Base-by-base conservation (phyloP, 1,140 invertebrate species). In the Psix sp. region DNA sequence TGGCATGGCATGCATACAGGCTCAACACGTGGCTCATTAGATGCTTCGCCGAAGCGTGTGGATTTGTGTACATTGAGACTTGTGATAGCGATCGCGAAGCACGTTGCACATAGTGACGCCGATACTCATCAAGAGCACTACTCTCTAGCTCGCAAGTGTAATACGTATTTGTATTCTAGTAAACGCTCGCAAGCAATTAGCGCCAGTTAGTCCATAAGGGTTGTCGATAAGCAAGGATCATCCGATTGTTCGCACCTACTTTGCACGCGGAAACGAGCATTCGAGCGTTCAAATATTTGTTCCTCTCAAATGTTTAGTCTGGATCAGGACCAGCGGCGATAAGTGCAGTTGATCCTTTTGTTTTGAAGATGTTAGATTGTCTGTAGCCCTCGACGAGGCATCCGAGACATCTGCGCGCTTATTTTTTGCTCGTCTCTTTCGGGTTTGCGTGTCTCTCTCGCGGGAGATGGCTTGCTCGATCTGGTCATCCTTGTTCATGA, bases 1-100 rank as follows among this genome's bases (percentile, higher is more conserved):
- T n/a, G n/a, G n/a, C n/a, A n/a, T n/a, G n/a, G n/a, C n/a, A n/a
- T n/a, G n/a, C n/a, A n/a, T n/a, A n/a, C n/a, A n/a, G n/a, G n/a
- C n/a, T n/a, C n/a, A 76, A 77, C 74, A 77, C 71, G 74, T 74
- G 66, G 71, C 77, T 79, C 73, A 76, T 79, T 79, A 79, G 74
- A 77, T 66, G 68, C 72, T 77, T 79, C 75, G 75, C 74, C 75
- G 77, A 79, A 75, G 57, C 72, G 70, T 71, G 70, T 65, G 63
- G 39, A 45, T 46, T 20, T 54, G 39, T 36, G 42, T 40, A 59
- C 29, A 40, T 71, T 54, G 62, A 17, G 35, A 39, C 48, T 38
- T 15, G 31, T 26, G 77, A 74, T 78, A 76, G 49, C 42, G 26
- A 78, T 76, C 77, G 49, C 9, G 20, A 35, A 51, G 42, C 45